Evolutionary conservation across 2,797 vertebrate species (phyloP).

Genomic region (Capromys pilorides): DNA sequence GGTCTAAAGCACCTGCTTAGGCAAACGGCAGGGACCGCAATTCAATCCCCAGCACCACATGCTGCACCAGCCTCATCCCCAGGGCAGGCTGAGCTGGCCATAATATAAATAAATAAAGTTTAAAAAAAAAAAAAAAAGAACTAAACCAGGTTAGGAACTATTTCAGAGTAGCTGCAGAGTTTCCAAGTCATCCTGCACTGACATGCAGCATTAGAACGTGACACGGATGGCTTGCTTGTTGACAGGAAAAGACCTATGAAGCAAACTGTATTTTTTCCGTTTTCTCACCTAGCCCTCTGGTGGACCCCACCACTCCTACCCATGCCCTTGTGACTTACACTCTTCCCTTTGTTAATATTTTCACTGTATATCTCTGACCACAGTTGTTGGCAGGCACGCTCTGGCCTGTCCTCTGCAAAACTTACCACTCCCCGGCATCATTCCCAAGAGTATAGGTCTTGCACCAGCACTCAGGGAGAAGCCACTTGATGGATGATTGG

Average conservation of each 20-base stretch:
- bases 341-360: not conserved
- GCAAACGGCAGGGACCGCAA: too few relatives aligned
- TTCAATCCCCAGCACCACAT: too few relatives aligned
- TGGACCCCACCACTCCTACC: not conserved
- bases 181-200: not conserved
- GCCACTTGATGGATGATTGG: not conserved
- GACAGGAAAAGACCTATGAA: conserved; percentile 9
- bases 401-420: not conserved
- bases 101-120: too few relatives aligned
- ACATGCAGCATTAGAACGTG: not conserved
- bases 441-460: not conserved
- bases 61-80: too few relatives aligned
- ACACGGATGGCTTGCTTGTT: not conserved
- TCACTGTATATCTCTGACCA: not conserved
- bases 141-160: conserved; percentile 28
- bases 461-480: not conserved
- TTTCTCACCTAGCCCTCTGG: not conserved
- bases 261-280: not conserved
- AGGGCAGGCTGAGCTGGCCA: too few relatives aligned
- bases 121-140: not conserved
- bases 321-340: not conserved
- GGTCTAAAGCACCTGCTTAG: too few relatives aligned
- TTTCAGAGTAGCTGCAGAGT: conserved; percentile 22
- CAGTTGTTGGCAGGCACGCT: not conserved
- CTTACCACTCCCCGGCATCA: not conserved